Base-by-base conservation (phyloP, 2,888 invertebrate species). In the Drosophila hawaiiensis region DNA sequence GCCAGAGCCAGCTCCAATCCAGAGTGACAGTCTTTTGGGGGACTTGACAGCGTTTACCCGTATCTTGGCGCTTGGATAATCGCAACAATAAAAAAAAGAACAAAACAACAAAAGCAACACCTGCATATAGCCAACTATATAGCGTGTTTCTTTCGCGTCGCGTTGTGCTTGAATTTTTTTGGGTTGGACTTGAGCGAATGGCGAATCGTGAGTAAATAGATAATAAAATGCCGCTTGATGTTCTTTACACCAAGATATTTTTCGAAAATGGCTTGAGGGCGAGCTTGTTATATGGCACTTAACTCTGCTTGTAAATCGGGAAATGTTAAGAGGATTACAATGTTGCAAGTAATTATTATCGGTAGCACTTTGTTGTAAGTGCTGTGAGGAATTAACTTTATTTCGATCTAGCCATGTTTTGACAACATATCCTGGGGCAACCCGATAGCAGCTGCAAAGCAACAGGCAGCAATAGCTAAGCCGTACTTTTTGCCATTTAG, bases 311-410 rank as follows among this genome's bases (percentile, higher is more conserved):
- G 85, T 85, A 85, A 85, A 88, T 85, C 90, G 76, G 60, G 58
- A 69, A 39, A n/a, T 85, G 83, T 70, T 85, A 85, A 90, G 87
- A 88, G 90, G 90, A 82, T 85, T 88, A 85, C 89, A 90, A 90
- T 90, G 89, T 85, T 90, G 83, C 80, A 63, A 90, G 90, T 85
- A 85, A 90, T 85, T 90, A 85, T 90, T 84, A 85, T 90, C 75
- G 77, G 68, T 69, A 53, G 68, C 74, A 68, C 65, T 74, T 62
- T 77, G 62, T 68, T 72, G 67, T 63, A 70, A 71, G 73, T 73
- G 90, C 76, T 78, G 68, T 55, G 49, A 68, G 89, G 89, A 85
- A 90, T 90, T 88, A 88, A 88, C 90, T 90, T 85, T 88, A 72
- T 85, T 85, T 88, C 89, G 83, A 90, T 88, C 75, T 75, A 80